Base-by-base conservation (phyloP, 2,113 vertebrate species). In the Nansenia antarctica region DNA sequence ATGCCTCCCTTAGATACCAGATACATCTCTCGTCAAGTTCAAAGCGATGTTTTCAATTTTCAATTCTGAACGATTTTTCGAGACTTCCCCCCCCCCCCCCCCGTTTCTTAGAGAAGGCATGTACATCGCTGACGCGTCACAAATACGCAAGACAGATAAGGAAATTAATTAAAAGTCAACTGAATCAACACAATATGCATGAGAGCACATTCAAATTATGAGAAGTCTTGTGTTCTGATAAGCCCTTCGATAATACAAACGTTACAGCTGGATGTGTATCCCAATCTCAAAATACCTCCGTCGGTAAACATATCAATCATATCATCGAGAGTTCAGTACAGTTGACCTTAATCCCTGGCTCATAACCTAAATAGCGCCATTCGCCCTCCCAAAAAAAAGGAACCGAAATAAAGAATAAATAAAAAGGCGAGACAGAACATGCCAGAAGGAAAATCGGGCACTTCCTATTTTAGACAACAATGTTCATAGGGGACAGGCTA, bases 81-180 rank as follows among this genome's bases (percentile, higher is more conserved):
- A n/a, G n/a, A n/a, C n/a, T n/a, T n/a, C n/a, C n/a, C n/a, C n/a
- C n/a, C n/a, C n/a, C n/a, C n/a, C n/a, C n/a, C n/a, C n/a, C n/a
- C n/a, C n/a, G n/a, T 52, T 52, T 52, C 20, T 52, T 2, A 20
- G 39, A 42, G 14, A 32, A 35, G 18, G 49, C 57, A 63, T 42
- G n/a, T 34, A 35, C 1, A 20, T 32, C 45, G 55, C 55, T 59
- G 55, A 59, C 37, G 70, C 37, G 70, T 80, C 62, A 74, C 27
- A 68, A 42, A 54, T 47, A 70, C 57, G 27, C 39, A 30, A n/a
- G 59, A 53, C 8, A 74, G 74, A 82, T 83, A 80, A 83, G 76
- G 69, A 62, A 58, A 39, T 42, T 63, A 65, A 80, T 83, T 80
- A 78, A 81, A 62, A 35, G 14, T 53, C 1, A 79, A 49, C 59